Base-by-base conservation (phyloP, 2,888 invertebrate genomes). In the Calliopum simillimum region DNA sequence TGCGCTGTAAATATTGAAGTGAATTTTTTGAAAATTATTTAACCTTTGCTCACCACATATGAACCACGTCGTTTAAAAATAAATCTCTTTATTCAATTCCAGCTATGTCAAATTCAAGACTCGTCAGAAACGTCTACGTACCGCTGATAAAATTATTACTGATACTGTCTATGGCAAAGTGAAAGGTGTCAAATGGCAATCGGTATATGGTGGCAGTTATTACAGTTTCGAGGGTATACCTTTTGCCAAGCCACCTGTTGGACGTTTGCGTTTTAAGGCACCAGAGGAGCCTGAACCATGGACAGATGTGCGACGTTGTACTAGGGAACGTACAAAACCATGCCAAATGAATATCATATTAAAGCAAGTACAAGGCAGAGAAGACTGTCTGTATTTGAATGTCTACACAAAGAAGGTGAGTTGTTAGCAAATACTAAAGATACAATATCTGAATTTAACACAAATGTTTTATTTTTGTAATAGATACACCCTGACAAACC, bases 331-430 rank as follows among this genome's bases (percentile, higher is more conserved):
- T 1, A 73, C 82, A 5, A 78, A 83, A 61, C 85, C 85, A 56
- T 80, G 84, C 53, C 86, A 87, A 73, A 79, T 81, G 66, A 84
- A 86, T 74, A 76, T 84, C 6, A 79, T 86, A 13, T 68, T 82
- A 62, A 81, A 86, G 46, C 82, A 84, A 74, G 79, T 85, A 51
- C 83, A 87, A 72, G 89, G 89, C 41, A 81, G 82, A 63, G 89
- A 89, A 79, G 88, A 89, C 76, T 89, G 89, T 73, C 77, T 89
- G 11, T 87, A 88, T 76, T 79, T 89, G 14, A 89, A 89, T 79
- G 87, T 89, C 4, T 86, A 83, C 58, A 84, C 85, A 0, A 82
- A 81, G 73, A 78, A 80, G 73, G 86, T 86, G 69, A 78, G 80
- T 73, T 4, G 13, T 23, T 16, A 1, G 8, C 1, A 33, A 1